phyloP scores from a whole-genome alignment of 2,797 vertebrate species.

The Selene dorsalis region DNA sequence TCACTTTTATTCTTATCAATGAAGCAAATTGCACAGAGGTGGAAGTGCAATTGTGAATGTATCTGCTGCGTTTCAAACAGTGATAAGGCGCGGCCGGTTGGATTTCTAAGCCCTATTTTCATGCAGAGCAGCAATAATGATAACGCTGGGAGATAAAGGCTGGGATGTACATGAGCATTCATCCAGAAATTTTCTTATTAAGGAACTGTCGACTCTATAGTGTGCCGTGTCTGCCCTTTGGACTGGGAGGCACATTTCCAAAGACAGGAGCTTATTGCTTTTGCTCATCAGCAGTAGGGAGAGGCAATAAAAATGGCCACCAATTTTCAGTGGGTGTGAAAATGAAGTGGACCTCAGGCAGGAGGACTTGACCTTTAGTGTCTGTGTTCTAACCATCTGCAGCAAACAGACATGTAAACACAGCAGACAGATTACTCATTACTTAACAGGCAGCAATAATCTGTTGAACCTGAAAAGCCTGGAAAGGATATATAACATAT shows the following conservation, averaged over 20 bases:
- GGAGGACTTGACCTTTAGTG: constrained; percentile 45
- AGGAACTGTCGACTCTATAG: constrained; percentile 57
- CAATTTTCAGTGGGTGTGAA: constrained; percentile 51
- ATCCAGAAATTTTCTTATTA: constrained; percentile 76
- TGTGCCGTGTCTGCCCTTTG: constrained; percentile 52
- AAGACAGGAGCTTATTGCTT: constrained; percentile 68
- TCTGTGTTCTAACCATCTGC: constrained; percentile 1
- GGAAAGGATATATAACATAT: neutral
- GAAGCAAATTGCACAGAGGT: constrained; percentile 5
- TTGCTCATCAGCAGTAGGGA: constrained; percentile 53
- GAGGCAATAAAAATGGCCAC: constrained; percentile 11
- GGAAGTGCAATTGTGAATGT: constrained; percentile 21
- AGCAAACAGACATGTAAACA: constrained; percentile 10
- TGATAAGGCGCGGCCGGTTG: constrained; percentile 49
- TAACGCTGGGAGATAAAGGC: constrained; percentile 61
- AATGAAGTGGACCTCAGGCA: constrained; percentile 34
- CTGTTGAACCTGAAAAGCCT: constrained; percentile 1
- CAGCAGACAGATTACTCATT: constrained; percentile 17
- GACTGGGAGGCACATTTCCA: constrained; percentile 49
- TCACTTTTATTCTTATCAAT: constrained; percentile 45
- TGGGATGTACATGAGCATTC: constrained; percentile 54
- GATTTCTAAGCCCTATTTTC: constrained; percentile 41
- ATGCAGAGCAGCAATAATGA: constrained; percentile 59
- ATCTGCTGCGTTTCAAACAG: constrained; percentile 54
- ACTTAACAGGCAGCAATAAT: neutral